A percentile compares a stretch with the other conserved stretches of the same genome.
Evolutionary conservation across 2,888 invertebrate genomes (phyloP).

Genomic region (Spilosoma lubricipeda): DNA sequence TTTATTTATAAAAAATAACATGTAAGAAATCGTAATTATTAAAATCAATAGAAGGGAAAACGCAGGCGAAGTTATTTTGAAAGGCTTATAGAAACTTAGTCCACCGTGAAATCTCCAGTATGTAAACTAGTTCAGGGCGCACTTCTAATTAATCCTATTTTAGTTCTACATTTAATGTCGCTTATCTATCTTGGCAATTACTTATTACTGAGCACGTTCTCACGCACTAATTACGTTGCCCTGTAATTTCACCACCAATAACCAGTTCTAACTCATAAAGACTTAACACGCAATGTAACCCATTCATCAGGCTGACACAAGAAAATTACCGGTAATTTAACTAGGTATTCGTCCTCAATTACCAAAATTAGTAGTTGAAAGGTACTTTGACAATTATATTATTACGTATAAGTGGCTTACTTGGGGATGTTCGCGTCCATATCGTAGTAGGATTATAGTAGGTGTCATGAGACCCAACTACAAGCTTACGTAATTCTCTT

Average conservation of each 20-base stretch:
- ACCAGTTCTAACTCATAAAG: not conserved
- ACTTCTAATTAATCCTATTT: constrained; percentile 29
- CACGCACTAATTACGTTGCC: not conserved
- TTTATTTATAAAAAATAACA: not conserved
- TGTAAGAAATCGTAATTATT: not conserved
- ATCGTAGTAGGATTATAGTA: too few species aligned
- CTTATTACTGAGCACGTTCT: not conserved
- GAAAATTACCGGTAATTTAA: not conserved
- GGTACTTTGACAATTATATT: not conserved
- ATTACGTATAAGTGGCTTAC: too few species aligned
- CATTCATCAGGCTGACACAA: not conserved
- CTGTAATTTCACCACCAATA: not conserved
- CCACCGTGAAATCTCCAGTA: constrained; percentile 43
- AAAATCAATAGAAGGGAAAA: constrained; percentile 19
- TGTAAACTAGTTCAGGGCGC: constrained; percentile 47
- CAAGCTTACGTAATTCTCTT: too few species aligned
- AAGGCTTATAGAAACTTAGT: constrained; percentile 46
- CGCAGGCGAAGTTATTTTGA: constrained; percentile 28
- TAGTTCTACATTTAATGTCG: not conserved
- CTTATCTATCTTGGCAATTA: not conserved
- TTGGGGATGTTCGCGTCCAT: too few species aligned
- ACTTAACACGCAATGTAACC: constrained; percentile 1
- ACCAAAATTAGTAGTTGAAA: not conserved
- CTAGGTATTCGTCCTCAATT: not conserved
- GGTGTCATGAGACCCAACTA: too few species aligned